A percentile compares a stretch with the other conserved stretches of the same genome.
phyloP scores from a whole-genome alignment of 2,797 vertebrate genomes.

The Lophius americanus region DNA sequence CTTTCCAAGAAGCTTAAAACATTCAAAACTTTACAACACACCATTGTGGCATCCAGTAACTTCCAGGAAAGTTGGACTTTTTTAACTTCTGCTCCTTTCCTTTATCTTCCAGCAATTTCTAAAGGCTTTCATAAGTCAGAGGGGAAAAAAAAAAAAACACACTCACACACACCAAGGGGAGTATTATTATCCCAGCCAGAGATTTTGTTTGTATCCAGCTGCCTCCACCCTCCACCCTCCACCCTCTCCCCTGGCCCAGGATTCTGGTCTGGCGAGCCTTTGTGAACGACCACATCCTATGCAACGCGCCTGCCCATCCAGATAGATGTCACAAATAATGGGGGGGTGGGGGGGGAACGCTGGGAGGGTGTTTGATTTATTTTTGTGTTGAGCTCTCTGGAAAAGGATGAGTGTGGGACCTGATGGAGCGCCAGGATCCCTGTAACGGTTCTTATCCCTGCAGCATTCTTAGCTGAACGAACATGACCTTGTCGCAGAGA shows the following conservation, averaged over 20 bases:
- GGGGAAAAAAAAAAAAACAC: background rate
- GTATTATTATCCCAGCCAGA: background rate
- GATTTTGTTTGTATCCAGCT: background rate
- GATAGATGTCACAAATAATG: background rate
- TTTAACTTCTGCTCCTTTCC: no score
- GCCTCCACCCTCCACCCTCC: background rate
- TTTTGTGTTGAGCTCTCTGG: background rate
- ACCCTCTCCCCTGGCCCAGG: background rate
- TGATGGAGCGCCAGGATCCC: background rate
- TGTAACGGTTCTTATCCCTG: background rate
- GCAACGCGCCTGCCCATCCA: background rate
- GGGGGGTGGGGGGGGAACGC: background rate
- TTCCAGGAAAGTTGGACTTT: slow-evolving; percentile 20
- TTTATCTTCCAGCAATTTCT: no score
- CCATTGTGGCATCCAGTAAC: slow-evolving; percentile 33
- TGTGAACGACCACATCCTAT: background rate
- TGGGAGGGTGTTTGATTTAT: background rate
- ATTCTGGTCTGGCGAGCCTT: background rate
- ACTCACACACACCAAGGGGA: background rate
- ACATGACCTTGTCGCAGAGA: background rate
- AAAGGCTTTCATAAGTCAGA: no score
- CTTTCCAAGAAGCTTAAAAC: slow-evolving; percentile 24
- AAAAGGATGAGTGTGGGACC: background rate
- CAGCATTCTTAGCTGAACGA: background rate
- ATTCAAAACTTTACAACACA: slow-evolving; percentile 30